Base-by-base conservation (phyloP, 2,888 invertebrate genomes). In the Dicycla oo region DNA sequence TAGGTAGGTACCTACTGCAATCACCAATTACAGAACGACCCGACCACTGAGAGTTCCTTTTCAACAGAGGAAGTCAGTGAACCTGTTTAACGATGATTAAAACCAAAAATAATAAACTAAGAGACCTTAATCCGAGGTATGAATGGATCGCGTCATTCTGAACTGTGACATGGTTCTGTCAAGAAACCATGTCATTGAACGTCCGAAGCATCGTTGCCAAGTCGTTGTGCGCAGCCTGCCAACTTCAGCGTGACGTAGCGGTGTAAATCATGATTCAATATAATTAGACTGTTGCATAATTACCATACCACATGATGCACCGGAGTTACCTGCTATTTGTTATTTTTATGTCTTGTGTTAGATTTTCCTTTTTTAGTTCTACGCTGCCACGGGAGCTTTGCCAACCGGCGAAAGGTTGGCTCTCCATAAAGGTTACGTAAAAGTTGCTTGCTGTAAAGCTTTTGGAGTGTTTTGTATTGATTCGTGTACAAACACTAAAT, bases 61-160 rank as follows among this genome's bases (percentile, higher is more conserved):
- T 20, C 40, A 58, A 10, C 40, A 40, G 20, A 63, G 15, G 26
- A 49, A 40, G 26, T 38, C 47, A 40, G 7, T 26, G 49, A 68
- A 62, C 30, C 18, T 10, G 10, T 30, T 47, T 2, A 47, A 26
- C 5, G 4, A 18, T 2, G 7, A 8, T 13, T 38, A 23, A 8
- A 54, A 0, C 8, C 23, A 20, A 69, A 26, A 18, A 62, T 62
- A 45, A 40, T 63, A 71, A 56, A 26, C 23, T n/a, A 40, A 11
- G 20, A 47, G 13, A 23, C 34, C 34, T 64, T 20, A 69, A 56
- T 61, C 62, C 75, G 68, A 88, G 91, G 89, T 92, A 93, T 93
- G 93, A 93, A 93, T 93, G 94, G 92, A 91, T 83, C 88, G 89
- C 91, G 91, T 92, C 91, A 92, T 84, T 69, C 74, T 82, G 64